These are phyloP conservation scores for Anisognathus igniventris DNA, from an alignment of 2,797 vertebrate genomes.

Conservation along the genomic window DNA sequence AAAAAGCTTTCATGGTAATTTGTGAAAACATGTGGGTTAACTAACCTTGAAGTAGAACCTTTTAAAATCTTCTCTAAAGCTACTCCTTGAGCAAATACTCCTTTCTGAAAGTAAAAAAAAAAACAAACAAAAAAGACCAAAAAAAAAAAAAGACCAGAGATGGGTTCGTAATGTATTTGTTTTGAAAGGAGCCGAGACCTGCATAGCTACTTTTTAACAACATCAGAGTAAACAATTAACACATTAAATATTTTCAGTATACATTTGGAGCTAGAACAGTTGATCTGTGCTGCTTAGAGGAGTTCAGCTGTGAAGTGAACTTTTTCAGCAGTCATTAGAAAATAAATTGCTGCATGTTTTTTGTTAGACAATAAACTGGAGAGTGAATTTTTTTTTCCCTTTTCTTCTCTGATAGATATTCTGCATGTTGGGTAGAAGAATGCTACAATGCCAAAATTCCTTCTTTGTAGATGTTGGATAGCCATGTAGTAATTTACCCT, in stretches of 20 bases:
- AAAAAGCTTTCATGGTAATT: constrained; percentile 29
- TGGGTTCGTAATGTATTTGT: background rate
- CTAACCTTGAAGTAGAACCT: constrained; percentile 57
- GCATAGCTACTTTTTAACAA: background rate
- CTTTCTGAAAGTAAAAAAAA: background rate
- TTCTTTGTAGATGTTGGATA: background rate
- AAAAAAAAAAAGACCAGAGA: background rate
- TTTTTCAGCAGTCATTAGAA: background rate
- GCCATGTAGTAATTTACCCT: background rate
- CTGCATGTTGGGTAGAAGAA: background rate
- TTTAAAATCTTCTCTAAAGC: constrained; percentile 1
- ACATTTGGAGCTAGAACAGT: background rate
- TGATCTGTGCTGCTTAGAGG: background rate
- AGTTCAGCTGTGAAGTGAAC: background rate
- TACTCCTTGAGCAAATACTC: background rate
- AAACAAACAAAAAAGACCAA: background rate
- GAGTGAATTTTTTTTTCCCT: background rate
- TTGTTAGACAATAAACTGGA: background rate
- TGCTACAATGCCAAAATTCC: background rate
- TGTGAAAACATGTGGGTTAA: constrained; percentile 32
- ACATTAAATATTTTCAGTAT: background rate
- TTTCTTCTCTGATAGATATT: background rate
- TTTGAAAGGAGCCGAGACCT: background rate
- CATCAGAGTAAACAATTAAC: background rate
- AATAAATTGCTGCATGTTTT: background rate